Evolutionary conservation across 2,797 vertebrate species (phyloP), one percentile per base, ranked within the genome.

Genomic region (Centropyge bicolor): DNA sequence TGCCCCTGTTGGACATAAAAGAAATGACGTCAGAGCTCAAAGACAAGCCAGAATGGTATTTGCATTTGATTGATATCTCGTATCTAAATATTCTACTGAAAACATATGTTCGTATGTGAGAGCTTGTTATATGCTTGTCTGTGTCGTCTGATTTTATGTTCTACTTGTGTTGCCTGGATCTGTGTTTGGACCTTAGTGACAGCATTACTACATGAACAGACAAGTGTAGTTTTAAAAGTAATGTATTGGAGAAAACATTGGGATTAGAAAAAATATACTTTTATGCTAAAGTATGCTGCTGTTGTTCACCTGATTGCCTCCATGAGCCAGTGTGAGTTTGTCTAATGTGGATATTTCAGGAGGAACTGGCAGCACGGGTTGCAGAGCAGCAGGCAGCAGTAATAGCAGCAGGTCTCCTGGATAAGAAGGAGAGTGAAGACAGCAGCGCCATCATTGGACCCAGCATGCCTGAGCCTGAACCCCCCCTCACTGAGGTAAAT

Each of bases 401-500:
- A 7, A 88, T 95, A 74, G 93, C 96, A 27, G 95, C 95, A 13
- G 82, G 95, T 6, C 90, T 96, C 0, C 79, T 96, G 63, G 93
- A 95, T 19, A 96, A 95, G 89, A 96, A 96, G 80, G 96, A 96
- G 0, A 71, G 78, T 0, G 95, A 96, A 1, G 95, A 96, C 68
- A 88, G 86, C 38, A 8, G 60, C 41, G 2, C 72, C 0, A 89
- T 94, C 38, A 96, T 96, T 1, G 95, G 96, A 6, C 95, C 95
- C 4, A 96, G 90, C 71, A 96, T 94, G 95, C 97, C 97, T 0
- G 97, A 97, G 77, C 91, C 94, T 0, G 95, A 97, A 70, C 95
- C 96, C 2, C 74, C 88, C 13, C 88, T 87, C 60, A 3, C 9
- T 1, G 93, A 93, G 91, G 90, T 92, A 82, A 9, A 1, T 14